Evolutionary conservation across 2,113 vertebrate genomes (phyloP).

Genomic region (Marmota flaviventris): DNA sequence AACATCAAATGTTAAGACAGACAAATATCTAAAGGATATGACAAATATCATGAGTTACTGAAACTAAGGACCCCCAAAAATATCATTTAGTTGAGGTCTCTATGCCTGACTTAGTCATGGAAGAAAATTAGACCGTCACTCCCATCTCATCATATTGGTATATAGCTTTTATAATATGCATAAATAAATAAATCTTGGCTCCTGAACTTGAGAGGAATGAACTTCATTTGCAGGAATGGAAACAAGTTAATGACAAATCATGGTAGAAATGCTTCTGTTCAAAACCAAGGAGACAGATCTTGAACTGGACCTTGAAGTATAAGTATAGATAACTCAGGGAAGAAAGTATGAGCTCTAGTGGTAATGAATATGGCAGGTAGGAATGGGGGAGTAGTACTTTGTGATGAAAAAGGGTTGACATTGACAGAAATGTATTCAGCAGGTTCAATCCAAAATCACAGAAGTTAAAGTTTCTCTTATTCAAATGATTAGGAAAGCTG

Average conservation of each 20-base stretch:
- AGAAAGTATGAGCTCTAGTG: background rate
- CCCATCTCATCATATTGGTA: background rate
- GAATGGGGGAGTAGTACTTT: background rate
- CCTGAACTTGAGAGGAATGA: background rate
- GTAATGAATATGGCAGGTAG: background rate
- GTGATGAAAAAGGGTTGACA: background rate
- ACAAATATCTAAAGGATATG: background rate
- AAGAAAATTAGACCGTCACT: constrained; percentile 1
- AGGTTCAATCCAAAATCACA: background rate
- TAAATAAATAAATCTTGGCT: background rate
- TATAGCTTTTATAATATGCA: background rate
- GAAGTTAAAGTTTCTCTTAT: background rate
- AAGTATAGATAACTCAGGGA: background rate
- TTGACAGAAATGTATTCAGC: background rate
- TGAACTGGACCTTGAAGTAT: background rate
- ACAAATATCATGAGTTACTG: background rate
- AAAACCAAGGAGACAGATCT: background rate
- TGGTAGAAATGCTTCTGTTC: constrained; percentile 2
- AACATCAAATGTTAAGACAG: constrained; percentile 11
- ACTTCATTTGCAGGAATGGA: background rate
- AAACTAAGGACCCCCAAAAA: background rate
- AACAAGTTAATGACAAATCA: background rate
- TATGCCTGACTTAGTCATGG: background rate
- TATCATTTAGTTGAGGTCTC: background rate
- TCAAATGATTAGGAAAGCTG: background rate